These are phyloP conservation scores for Volucella inanis DNA, from an alignment of 2,888 invertebrate genomes.

Conservation along the genomic window DNA sequence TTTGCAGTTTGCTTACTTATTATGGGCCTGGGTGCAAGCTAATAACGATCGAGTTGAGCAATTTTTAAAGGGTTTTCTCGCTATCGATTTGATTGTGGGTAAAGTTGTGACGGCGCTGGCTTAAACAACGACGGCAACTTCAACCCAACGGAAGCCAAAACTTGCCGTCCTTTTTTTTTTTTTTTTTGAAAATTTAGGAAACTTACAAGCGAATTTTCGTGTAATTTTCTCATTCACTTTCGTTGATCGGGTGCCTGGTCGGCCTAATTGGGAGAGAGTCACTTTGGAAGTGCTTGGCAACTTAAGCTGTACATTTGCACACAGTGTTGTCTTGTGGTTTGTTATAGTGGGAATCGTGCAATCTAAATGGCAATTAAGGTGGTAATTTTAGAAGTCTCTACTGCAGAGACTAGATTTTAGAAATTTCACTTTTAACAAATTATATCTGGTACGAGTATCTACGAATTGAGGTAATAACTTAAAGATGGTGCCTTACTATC, in stretches of 20 bases:
- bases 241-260: conserved; percentile 28
- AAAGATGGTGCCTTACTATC: too few species aligned
- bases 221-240: conserved; percentile 71
- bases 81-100: conserved; percentile 28
- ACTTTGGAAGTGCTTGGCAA: conserved; percentile 32
- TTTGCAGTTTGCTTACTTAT: conserved; percentile 64
- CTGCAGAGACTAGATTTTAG: not conserved
- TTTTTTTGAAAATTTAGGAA: conserved; percentile 57
- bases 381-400: conserved; percentile 1
- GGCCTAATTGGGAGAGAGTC: conserved; percentile 68
- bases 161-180: conserved; percentile 34
- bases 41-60: conserved; percentile 62
- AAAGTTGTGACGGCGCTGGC: not conserved
- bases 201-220: conserved; percentile 62
- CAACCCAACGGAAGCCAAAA: conserved; percentile 60
- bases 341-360: conserved; percentile 20
- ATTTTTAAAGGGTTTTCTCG: conserved; percentile 71
- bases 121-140: not conserved
- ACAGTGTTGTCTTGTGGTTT: conserved; percentile 3
- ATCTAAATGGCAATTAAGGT: conserved; percentile 46
- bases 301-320: conserved; percentile 18
- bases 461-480: too few species aligned
- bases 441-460: too few species aligned
- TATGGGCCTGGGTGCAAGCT: conserved; percentile 58
- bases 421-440: conserved; percentile 22